These are phyloP conservation scores for Peromyscus eremicus DNA, from an alignment of 2,797 vertebrate species.

Conservation along the genomic window DNA sequence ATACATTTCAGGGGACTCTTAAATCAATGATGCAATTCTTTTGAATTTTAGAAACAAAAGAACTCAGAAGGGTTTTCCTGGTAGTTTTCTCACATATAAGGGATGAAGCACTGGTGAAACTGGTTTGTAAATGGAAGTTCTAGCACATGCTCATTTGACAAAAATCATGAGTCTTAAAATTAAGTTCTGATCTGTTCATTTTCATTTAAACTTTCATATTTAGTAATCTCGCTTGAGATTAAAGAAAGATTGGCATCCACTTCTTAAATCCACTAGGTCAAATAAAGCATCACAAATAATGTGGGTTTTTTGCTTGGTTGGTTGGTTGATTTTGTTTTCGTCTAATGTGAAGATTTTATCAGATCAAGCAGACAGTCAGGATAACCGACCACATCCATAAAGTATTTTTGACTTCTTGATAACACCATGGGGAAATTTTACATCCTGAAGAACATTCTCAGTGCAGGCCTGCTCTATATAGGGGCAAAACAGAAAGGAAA, in stretches of 20 bases:
- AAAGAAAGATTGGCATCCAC: background rate
- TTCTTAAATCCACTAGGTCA: conserved; percentile 33
- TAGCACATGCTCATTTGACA: background rate
- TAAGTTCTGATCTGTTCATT: background rate
- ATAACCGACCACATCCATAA: conserved; percentile 68
- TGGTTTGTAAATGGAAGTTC: background rate
- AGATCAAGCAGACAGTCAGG: conserved; percentile 48
- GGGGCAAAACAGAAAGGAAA: conserved; percentile 55
- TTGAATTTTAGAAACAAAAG: conserved; percentile 79
- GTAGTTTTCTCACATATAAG: background rate
- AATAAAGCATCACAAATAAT: conserved; percentile 29
- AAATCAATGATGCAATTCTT: conserved; percentile 82
- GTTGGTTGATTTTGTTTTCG: background rate
- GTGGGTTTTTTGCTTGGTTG: background rate
- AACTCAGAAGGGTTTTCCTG: conserved; percentile 49
- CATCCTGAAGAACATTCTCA: conserved; percentile 68
- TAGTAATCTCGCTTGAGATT: conserved; percentile 24
- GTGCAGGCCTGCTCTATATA: background rate
- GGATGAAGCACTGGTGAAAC: background rate
- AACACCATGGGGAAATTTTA: conserved; percentile 71
- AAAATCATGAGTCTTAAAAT: conserved; percentile 33
- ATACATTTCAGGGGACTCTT: conserved; percentile 84
- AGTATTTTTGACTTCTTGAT: conserved; percentile 63
- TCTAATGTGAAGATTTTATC: conserved; percentile 48
- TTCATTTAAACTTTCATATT: conserved; percentile 47